Conservation (phyloP, 2,797 vertebrate genomes). For the Halcyon leucocephala region DNA sequence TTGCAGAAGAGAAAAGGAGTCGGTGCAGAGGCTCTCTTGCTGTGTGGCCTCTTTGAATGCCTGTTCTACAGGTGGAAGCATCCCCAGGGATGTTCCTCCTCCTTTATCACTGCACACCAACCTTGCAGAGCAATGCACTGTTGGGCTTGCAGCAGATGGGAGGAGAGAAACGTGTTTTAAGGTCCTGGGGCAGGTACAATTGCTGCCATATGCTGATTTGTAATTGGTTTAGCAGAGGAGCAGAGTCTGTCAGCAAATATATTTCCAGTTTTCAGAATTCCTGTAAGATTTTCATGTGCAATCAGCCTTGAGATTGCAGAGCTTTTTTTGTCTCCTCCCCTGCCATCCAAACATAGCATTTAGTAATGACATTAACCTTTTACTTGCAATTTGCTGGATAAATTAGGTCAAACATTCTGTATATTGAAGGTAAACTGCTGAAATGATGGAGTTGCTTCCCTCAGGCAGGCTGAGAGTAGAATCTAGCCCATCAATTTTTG, state of each 20-base stretch:
- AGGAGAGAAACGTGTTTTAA: neutral
- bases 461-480: neutral
- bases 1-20: neutral
- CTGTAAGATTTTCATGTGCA: neutral
- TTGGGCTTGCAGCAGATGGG: accelerated
- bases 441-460: neutral
- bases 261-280: neutral
- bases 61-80: neutral
- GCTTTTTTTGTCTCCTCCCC: neutral
- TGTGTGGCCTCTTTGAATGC: accelerated
- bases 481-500: neutral
- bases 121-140: neutral
- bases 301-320: neutral
- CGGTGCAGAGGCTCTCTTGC: neutral
- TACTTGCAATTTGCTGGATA: neutral
- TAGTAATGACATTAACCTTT: neutral
- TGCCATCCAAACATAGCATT: neutral
- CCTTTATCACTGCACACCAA: neutral
- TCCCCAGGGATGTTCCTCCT: neutral
- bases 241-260: neutral
- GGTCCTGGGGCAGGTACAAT: neutral
- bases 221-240: neutral
- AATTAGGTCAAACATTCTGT: neutral
- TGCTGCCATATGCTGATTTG: accelerated
- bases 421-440: neutral